These are phyloP conservation scores for Dyspetes luteomarginatus DNA, from an alignment of 2,888 invertebrate species.

Conservation along the genomic window DNA sequence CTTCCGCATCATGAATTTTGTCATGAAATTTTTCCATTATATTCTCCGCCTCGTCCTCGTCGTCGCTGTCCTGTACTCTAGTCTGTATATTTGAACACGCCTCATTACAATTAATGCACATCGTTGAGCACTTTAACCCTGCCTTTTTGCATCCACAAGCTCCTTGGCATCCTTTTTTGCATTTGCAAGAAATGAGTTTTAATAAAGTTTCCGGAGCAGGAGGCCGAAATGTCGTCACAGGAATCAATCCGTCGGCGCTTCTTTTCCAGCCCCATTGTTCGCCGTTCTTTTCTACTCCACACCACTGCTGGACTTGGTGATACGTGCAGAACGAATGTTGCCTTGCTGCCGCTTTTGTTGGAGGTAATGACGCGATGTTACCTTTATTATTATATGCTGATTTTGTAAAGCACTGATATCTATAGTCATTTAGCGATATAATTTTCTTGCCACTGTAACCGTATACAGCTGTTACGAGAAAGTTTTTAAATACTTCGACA, in stretches of 20 bases:
- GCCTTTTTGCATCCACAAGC: conserved; percentile 45
- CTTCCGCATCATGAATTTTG: conserved; percentile 54
- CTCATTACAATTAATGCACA: conserved; percentile 10
- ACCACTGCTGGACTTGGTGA: conserved; percentile 72
- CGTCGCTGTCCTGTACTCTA: conserved; percentile 1
- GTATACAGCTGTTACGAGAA: no score
- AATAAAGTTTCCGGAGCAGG: background rate
- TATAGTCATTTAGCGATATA: conserved; percentile 61
- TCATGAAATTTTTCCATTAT: no score
- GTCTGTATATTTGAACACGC: background rate
- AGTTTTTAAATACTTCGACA: no score
- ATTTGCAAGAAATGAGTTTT: background rate
- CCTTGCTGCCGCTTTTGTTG: conserved; percentile 66
- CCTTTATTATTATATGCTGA: conserved; percentile 62
- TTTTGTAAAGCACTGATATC: conserved; percentile 60
- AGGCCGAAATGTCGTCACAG: background rate
- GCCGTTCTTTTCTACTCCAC: conserved; percentile 66
- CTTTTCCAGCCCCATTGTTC: conserved; percentile 68
- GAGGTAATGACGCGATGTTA: conserved; percentile 58
- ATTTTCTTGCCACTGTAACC: conserved; percentile 49
- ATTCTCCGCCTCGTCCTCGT: conserved; percentile 4
- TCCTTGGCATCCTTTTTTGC: background rate
- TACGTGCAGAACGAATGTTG: conserved; percentile 73
- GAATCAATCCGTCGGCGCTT: background rate
- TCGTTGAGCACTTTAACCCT: conserved; percentile 68